Evolutionary conservation across 2,113 vertebrate species (phyloP).

Genomic region (Uria lomvia): DNA sequence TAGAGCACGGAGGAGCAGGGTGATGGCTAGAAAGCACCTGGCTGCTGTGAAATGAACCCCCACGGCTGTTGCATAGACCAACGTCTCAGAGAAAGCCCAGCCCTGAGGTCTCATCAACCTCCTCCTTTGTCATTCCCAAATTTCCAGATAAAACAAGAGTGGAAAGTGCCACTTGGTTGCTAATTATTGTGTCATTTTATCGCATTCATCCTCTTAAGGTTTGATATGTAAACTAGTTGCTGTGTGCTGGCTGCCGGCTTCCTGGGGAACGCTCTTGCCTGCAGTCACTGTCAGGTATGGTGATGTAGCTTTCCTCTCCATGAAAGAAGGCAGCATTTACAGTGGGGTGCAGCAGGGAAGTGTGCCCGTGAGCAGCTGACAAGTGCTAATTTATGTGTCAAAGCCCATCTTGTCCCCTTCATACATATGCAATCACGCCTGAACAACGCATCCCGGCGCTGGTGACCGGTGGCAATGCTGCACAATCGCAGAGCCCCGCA

Average conservation of each 20-base stretch:
- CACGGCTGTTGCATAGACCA: accelerated
- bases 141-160: neutral
- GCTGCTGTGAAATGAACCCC: neutral
- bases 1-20: neutral
- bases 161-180: neutral
- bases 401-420: constrained; percentile 68
- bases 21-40: neutral
- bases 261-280: neutral
- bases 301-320: neutral
- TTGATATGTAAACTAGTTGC: neutral
- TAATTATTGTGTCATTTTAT: constrained; percentile 33
- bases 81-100: neutral
- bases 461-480: neutral
- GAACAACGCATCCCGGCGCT: neutral
- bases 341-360: constrained; percentile 45
- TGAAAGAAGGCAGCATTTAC: constrained; percentile 40
- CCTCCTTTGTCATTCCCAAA: constrained; percentile 12
- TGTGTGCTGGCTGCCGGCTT: neutral
- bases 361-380: constrained; percentile 61
- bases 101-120: neutral
- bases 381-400: constrained; percentile 71
- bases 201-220: neutral
- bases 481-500: neutral
- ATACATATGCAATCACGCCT: constrained; percentile 58
- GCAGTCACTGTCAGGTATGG: neutral